Conservation (phyloP, 2,797 vertebrate genomes). For the Zenarchopterus dispar region DNA sequence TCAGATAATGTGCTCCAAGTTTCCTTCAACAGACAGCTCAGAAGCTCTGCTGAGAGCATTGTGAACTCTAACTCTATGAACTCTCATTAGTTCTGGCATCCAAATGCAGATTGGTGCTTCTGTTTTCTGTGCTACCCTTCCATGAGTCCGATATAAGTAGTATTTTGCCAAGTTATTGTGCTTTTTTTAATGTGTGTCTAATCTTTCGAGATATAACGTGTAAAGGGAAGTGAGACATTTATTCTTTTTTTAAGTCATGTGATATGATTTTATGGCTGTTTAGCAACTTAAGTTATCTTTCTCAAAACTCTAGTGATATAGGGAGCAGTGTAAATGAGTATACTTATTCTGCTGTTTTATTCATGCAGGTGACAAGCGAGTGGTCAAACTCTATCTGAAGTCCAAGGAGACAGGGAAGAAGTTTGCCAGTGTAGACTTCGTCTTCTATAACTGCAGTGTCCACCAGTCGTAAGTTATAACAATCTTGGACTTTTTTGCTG, state of each 20-base stretch:
- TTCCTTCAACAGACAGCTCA: slow-evolving; percentile 54
- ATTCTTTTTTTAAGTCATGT: slow-evolving; percentile 1
- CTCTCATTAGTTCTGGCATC: slow-evolving; percentile 64
- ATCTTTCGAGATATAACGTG: slow-evolving; percentile 32
- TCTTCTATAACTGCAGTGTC: slow-evolving; percentile 99
- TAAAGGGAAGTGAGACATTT: slow-evolving; percentile 10
- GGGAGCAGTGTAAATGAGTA: neutral
- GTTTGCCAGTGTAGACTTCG: slow-evolving; percentile 94
- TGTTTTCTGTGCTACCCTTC: slow-evolving; percentile 73
- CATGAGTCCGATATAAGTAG: slow-evolving; percentile 56
- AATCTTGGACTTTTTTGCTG: neutral
- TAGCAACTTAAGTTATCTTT: neutral
- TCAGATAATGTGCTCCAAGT: slow-evolving; percentile 34
- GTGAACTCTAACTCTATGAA: slow-evolving; percentile 61
- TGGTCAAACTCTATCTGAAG: slow-evolving; percentile 95
- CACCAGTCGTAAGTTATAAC: slow-evolving; percentile 92
- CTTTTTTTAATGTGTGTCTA: slow-evolving; percentile 36
- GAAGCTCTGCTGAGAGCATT: slow-evolving; percentile 58
- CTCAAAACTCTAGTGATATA: neutral
- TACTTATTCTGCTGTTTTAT: neutral
- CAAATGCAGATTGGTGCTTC: slow-evolving; percentile 66
- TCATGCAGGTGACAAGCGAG: slow-evolving; percentile 89
- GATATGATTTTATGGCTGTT: neutral
- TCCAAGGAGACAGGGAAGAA: slow-evolving; percentile 97
- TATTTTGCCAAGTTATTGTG: slow-evolving; percentile 63